A percentile compares a stretch with the other conserved stretches of the same genome.
These are phyloP conservation scores for Muscicapa adusta DNA, from an alignment of 2,113 vertebrate genomes.

Conservation along the genomic window DNA sequence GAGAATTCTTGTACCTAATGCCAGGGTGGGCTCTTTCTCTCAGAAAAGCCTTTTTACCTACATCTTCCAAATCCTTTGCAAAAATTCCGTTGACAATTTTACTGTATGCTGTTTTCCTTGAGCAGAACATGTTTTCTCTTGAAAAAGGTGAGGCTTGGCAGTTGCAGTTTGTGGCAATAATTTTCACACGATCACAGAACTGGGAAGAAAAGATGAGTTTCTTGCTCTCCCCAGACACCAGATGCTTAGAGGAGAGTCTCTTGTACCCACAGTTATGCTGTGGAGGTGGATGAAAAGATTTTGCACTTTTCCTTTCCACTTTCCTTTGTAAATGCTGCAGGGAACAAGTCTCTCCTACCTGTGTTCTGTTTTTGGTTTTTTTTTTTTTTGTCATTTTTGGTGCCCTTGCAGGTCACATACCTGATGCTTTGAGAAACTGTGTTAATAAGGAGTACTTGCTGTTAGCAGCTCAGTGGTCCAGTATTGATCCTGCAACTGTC, in stretches of 20 bases:
- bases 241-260: not conserved
- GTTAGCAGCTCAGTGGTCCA: constrained; percentile 88
- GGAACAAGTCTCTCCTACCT: not conserved
- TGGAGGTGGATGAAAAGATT: not conserved
- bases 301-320: not conserved
- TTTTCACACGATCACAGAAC: not conserved
- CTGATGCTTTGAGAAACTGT: constrained; percentile 90
- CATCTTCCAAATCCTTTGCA: not conserved
- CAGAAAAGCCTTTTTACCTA: not conserved
- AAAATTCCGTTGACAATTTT: not conserved
- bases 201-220: not conserved
- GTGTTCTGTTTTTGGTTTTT: not conserved
- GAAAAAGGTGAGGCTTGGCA: not conserved
- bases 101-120: not conserved
- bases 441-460: constrained; percentile 95
- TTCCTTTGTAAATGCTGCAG: not conserved
- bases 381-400: not conserved
- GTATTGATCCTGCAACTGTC: constrained; percentile 84
- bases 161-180: not conserved
- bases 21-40: not conserved
- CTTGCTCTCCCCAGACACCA: not conserved
- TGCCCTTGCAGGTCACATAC: constrained; percentile 82
- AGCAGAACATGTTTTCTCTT: not conserved
- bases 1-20: not conserved
- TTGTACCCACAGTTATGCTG: not conserved